Base-by-base conservation (phyloP, 2,797 vertebrate genomes). In the Arnoldichthys spilopterus region DNA sequence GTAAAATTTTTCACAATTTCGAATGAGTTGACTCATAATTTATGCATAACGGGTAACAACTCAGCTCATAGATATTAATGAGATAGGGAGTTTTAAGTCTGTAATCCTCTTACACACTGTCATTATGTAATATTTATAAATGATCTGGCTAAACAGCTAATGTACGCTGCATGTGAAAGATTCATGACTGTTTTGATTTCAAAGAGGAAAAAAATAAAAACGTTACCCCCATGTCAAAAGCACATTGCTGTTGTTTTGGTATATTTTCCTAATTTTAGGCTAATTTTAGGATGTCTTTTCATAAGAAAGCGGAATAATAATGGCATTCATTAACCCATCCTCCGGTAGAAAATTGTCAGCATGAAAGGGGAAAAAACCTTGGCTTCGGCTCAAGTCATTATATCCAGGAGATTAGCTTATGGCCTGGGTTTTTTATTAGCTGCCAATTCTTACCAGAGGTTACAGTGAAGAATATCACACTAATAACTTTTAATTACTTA, bases 351-450 rank as follows among this genome's bases (percentile, higher is more conserved):
- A 76, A 77, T 77, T 79, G 74, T 91, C 88, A 90, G 89, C 88
- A 86, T 76, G 87, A 86, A 87, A 72, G 22, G 26, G 79, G n/a
- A 89, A 89, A 89, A 87, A 87, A 89, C 81, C 72, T 86, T 91
- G 91, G 91, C 89, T 86, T 71, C 54, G 1, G 68, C 89, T 90
- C 91, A 92, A 86, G 86, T 92, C 90, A 91, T 93, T 92, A 92
- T 83, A 89, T 84, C 83, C 79, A 70, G 82, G 88, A 88, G 85
- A 87, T 69, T 3, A 82, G 83, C 82, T 88, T 90, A 87, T 74
- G 82, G 83, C 82, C 86, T 88, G 83, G 84, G 82, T 79, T 75
- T 66, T 82, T 75, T 51, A 86, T 87, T 88, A 90, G 84, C 88
- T 85, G 82, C 74, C 82, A 86, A 85, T 90, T 87, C 88, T 88